Evolutionary conservation across 1,140 invertebrate species (phyloP), one percentile per base, ranked within the genome.

Genomic region (Drosophila navojoa): DNA sequence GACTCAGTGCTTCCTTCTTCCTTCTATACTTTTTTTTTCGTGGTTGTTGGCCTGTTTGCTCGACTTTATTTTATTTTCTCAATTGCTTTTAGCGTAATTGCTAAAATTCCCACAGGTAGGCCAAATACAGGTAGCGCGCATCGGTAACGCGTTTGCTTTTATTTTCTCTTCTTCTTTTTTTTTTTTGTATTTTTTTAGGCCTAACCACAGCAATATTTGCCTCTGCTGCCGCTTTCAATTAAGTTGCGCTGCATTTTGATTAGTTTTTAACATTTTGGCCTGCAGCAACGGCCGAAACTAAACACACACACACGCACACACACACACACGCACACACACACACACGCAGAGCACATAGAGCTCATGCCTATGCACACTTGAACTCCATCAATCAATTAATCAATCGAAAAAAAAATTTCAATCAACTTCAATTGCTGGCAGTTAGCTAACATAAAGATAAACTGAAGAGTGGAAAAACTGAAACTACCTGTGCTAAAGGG

Each of bases 21-120:
- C 2, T 15, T n/a, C n/a, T n/a, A n/a, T n/a, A n/a, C n/a, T n/a
- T 53, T 53, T 54, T 6, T 29, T 53, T 53, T 54, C 16, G 4
- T 57, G 52, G 45, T 61, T 55, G 35, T 44, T 53, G 38, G 19
- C 35, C 52, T 50, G 29, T 40, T 71, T 27, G 32, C 44, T 58
- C 49, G 22, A 38, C 16, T 59, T 55, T 71, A 61, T 47, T 61
- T 64, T 25, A 40, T 45, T 63, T 53, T 69, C 68, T 61, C 60
- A 89, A 89, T 90, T 89, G 84, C 84, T 89, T 89, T 89, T 89
- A 89, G 71, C 80, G 80, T 89, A 89, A 89, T 89, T 89, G 84
- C 85, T 32, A 80, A 71, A 47, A 84, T 89, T 90, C 85, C 85
- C 74, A 67, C 82, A 82, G 77, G 79, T 72, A 79, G 68, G 53